Evolutionary conservation across 2,888 invertebrate species (phyloP).

Genomic region (Pammene fasciana): DNA sequence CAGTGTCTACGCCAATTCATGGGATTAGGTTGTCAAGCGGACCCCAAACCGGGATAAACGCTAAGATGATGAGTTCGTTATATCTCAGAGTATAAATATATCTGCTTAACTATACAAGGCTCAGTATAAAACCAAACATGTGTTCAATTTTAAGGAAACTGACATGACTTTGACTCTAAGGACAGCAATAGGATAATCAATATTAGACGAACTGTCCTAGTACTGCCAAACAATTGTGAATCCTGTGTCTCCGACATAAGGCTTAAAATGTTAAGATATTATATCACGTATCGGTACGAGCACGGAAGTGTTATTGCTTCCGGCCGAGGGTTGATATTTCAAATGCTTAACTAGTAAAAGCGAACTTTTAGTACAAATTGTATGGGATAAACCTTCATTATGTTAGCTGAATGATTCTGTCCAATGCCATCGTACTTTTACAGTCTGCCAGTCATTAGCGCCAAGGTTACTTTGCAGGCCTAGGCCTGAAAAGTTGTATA

Average conservation of each 20-base stretch:
- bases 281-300: neutral
- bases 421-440: too few species aligned
- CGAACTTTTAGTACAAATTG: neutral
- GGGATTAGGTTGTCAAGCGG: too few species aligned
- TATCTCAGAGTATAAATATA: too few species aligned
- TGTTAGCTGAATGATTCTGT: too few species aligned
- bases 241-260: neutral
- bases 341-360: neutral
- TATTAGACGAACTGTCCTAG: slow-evolving; percentile 3
- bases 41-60: too few species aligned
- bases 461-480: too few species aligned
- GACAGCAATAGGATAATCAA: slow-evolving; percentile 15
- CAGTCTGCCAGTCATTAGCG: too few species aligned
- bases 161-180: slow-evolving; percentile 14
- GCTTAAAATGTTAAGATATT: neutral
- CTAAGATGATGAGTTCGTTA: too few species aligned
- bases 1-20: too few species aligned
- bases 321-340: neutral
- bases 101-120: too few species aligned
- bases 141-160: slow-evolving; percentile 13
- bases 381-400: too few species aligned
- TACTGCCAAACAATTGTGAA: neutral
- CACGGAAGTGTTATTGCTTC: slow-evolving; percentile 25
- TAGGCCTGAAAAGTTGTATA: too few species aligned
- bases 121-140: neutral